Evolutionary conservation across 2,888 invertebrate species (phyloP).

Genomic region (Epistrophe grossulariae): DNA sequence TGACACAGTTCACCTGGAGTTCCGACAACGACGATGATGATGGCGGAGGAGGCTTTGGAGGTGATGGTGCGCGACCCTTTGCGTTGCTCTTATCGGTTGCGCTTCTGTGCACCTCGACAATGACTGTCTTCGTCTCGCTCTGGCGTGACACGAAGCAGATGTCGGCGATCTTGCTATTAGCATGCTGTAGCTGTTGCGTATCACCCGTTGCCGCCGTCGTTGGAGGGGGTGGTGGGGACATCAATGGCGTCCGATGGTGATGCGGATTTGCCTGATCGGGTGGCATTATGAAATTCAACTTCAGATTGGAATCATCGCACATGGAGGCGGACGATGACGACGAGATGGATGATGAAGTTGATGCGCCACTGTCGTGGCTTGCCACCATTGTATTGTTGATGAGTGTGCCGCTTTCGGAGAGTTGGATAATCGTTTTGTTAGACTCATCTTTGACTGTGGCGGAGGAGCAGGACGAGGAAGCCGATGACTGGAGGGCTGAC

Average conservation of each 20-base stretch:
- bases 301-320: constrained; percentile 61
- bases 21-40: constrained; percentile 45
- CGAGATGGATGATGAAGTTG: constrained; percentile 61
- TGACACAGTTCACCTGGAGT: constrained; percentile 44
- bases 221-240: constrained; percentile 57
- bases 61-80: constrained; percentile 80
- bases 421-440: constrained; percentile 90
- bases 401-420: constrained; percentile 89
- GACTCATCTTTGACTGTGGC: constrained; percentile 79
- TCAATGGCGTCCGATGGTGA: constrained; percentile 76
- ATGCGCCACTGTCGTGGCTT: constrained; percentile 72
- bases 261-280: constrained; percentile 64
- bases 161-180: constrained; percentile 81
- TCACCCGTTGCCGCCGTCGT: constrained; percentile 57
- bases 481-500: constrained; percentile 66
- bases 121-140: constrained; percentile 87
- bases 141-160: constrained; percentile 84
- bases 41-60: constrained; percentile 79
- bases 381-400: constrained; percentile 86
- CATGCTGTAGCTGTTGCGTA: constrained; percentile 52
- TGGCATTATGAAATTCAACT: constrained; percentile 66
- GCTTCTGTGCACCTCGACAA: constrained; percentile 90
- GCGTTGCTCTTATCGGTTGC: constrained; percentile 77
- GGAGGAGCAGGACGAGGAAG: constrained; percentile 71
- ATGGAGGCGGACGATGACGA: constrained; percentile 62